Percentiles rank a stretch among this genome's conserved stretches.
These are phyloP conservation scores for Mnemiopsis leidyi DNA, from an alignment of 37 sponge, comb jelly and placozoan genomes.

Conservation along the genomic window DNA sequence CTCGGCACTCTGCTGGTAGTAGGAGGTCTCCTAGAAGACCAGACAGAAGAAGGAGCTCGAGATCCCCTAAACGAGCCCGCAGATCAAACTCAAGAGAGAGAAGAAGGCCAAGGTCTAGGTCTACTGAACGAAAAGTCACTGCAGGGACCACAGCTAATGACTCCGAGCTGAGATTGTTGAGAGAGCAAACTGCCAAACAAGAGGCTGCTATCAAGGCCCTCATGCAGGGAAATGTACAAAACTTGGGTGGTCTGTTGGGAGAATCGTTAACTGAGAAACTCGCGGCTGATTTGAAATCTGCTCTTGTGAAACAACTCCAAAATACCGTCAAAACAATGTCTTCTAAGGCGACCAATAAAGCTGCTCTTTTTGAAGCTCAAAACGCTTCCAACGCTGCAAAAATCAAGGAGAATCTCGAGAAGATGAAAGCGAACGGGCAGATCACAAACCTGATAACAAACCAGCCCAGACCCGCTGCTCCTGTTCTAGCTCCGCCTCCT, in stretches of 20 bases:
- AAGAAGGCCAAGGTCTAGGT: neutral
- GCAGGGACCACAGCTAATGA: neutral
- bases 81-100: constrained; percentile 7
- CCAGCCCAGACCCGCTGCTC: neutral
- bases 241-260: constrained; percentile 27
- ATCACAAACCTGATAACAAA: neutral
- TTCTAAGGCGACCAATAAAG: constrained; percentile 3
- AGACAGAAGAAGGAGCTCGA: neutral
- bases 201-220: constrained; percentile 58
- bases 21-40: neutral
- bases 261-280: constrained; percentile 60
- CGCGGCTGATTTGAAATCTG: constrained; percentile 42
- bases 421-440: constrained; percentile 24
- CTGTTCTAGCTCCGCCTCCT: neutral
- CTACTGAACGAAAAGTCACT: neutral
- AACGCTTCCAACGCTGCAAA: constrained; percentile 30
- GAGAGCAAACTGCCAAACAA: constrained; percentile 62
- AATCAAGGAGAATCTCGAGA: constrained; percentile 39
- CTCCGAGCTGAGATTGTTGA: constrained; percentile 43
- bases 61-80: constrained; percentile 52
- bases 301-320: constrained; percentile 56
- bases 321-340: constrained; percentile 48
- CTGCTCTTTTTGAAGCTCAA: constrained; percentile 38
- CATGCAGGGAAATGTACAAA: constrained; percentile 39
- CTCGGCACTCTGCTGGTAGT: neutral